These are phyloP conservation scores for Melanotaenia pygmaea DNA, from an alignment of 2,797 vertebrate genomes.

Conservation along the genomic window DNA sequence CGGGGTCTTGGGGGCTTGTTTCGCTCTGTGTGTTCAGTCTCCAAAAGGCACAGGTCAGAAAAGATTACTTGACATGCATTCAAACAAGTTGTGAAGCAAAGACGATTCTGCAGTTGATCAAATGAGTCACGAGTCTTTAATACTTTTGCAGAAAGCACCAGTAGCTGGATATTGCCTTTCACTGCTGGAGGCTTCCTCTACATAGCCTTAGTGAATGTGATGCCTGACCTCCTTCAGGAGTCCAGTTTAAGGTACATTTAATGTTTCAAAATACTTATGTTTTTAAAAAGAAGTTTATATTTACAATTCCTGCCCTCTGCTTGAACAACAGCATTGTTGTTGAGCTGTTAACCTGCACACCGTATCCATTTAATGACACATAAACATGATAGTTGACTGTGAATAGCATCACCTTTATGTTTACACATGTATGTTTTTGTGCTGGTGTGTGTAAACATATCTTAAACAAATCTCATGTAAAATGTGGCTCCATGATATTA, in stretches of 20 bases:
- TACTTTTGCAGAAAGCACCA: slow-evolving; percentile 84
- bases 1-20: slow-evolving; percentile 91
- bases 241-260: slow-evolving; percentile 80
- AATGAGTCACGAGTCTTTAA: slow-evolving; percentile 14
- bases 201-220: slow-evolving; percentile 95
- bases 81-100: neutral
- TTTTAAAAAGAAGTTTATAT: neutral
- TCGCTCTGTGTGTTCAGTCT: slow-evolving; percentile 92
- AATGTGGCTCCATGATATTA: neutral
- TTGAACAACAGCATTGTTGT: neutral
- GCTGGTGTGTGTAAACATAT: neutral
- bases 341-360: neutral
- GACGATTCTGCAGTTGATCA: neutral
- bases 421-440: neutral
- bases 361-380: neutral
- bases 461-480: neutral
- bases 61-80: neutral
- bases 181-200: slow-evolving; percentile 97
- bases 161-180: slow-evolving; percentile 95
- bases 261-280: neutral
- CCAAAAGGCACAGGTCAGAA: slow-evolving; percentile 91
- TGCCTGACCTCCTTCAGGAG: slow-evolving; percentile 95
- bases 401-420: neutral
- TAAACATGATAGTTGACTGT: neutral
- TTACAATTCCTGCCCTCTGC: neutral